These are phyloP conservation scores for Drepanosiphum platanoidis DNA, from an alignment of 2,888 invertebrate genomes.

Conservation along the genomic window DNA sequence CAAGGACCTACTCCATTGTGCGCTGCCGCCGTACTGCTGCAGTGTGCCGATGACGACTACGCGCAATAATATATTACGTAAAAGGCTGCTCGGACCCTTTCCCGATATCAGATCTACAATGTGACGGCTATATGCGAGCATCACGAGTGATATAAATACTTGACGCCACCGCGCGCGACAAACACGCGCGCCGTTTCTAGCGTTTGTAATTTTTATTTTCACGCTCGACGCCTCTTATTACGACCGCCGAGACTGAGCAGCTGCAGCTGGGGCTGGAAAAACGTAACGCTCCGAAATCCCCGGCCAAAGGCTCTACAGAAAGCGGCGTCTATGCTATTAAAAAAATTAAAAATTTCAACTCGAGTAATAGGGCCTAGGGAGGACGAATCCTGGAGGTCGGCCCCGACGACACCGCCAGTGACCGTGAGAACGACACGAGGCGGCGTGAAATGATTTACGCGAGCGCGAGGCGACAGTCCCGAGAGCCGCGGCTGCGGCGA, in stretches of 20 bases:
- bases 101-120: not conserved
- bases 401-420: not conserved
- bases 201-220: too few relatives aligned
- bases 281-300: too few relatives aligned
- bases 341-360: too few relatives aligned
- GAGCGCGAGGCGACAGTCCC: not conserved
- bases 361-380: too few relatives aligned
- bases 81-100: constrained; percentile 16
- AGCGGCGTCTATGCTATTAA: too few relatives aligned
- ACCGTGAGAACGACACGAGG: constrained; percentile 17
- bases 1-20: not conserved
- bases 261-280: too few relatives aligned
- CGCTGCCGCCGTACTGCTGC: not conserved
- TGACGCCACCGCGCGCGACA: not conserved
- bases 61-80: not conserved
- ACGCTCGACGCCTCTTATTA: too few relatives aligned
- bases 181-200: not conserved
- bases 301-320: too few relatives aligned
- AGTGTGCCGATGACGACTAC: not conserved
- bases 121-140: too few relatives aligned
- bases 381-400: too few relatives aligned
- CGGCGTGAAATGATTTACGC: constrained; percentile 43
- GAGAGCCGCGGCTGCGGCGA: not conserved
- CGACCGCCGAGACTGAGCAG: too few relatives aligned
- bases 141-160: not conserved